These are phyloP conservation scores for Tridacna crocea DNA, from an alignment of 2,888 invertebrate species.

Conservation along the genomic window DNA sequence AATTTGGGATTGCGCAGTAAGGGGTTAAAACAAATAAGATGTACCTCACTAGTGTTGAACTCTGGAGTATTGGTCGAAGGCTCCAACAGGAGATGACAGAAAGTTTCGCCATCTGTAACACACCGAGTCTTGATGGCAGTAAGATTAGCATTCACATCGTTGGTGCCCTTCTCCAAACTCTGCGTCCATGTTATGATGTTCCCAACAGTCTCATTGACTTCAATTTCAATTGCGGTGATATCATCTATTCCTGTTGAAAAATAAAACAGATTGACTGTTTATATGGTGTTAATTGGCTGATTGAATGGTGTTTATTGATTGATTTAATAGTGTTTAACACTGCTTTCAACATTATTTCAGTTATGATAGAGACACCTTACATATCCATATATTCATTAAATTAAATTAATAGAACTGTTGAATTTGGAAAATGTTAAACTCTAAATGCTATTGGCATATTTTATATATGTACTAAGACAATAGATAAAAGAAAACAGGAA, in stretches of 20 bases:
- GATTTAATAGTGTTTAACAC: too few relatives aligned
- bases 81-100: slow-evolving; percentile 27
- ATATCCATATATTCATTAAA: too few relatives aligned
- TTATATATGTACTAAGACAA: too few relatives aligned
- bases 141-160: slow-evolving; percentile 10
- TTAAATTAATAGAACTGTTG: too few relatives aligned
- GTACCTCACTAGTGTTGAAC: slow-evolving; percentile 15
- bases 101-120: slow-evolving; percentile 27
- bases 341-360: too few relatives aligned
- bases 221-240: neutral
- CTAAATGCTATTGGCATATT: too few relatives aligned
- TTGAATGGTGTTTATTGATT: too few relatives aligned
- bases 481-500: too few relatives aligned
- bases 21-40: neutral
- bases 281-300: too few relatives aligned
- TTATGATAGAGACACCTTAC: too few relatives aligned
- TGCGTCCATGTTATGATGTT: slow-evolving; percentile 8
- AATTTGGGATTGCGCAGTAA: too few relatives aligned
- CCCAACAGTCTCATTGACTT: slow-evolving; percentile 24
- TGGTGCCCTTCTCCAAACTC: slow-evolving; percentile 17
- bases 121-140: slow-evolving; percentile 26
- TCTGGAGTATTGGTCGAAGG: neutral
- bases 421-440: too few relatives aligned
- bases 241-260: neutral
- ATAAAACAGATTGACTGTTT: neutral